Conservation (phyloP, 2,888 invertebrate species). For the Eristalis intricaria region DNA sequence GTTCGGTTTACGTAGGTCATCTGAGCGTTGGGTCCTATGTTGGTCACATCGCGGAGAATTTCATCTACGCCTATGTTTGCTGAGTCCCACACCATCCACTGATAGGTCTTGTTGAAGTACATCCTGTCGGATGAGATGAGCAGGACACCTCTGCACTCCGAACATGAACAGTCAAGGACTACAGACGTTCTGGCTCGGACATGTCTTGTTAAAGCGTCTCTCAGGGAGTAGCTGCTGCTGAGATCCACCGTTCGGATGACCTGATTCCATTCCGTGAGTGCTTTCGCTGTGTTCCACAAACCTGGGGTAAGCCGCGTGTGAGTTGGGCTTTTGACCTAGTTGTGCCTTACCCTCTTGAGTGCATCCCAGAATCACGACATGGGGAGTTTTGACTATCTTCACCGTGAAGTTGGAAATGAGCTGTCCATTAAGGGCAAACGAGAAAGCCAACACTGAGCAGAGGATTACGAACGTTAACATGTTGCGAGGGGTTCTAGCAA, state of each 20-base stretch:
- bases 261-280: constrained; percentile 74
- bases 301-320: neutral
- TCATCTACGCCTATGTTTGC: constrained; percentile 62
- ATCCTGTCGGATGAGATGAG: constrained; percentile 72
- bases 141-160: constrained; percentile 66
- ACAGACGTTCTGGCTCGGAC: constrained; percentile 75
- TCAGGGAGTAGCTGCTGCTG: constrained; percentile 48
- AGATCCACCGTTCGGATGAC: constrained; percentile 44
- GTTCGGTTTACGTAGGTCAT: constrained; percentile 76
- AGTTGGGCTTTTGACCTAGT: neutral
- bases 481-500: neutral
- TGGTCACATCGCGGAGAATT: constrained; percentile 68
- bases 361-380: constrained; percentile 75
- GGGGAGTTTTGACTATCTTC: constrained; percentile 73
- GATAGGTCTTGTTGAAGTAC: constrained; percentile 79
- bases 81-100: constrained; percentile 77
- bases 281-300: constrained; percentile 73
- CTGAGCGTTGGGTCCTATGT: constrained; percentile 78
- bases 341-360: constrained; percentile 72
- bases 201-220: constrained; percentile 68
- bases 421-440: constrained; percentile 39
- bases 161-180: constrained; percentile 75
- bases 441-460: neutral
- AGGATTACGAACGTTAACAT: neutral
- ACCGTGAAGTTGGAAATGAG: constrained; percentile 73